A percentile compares a stretch with the other conserved stretches of the same genome.
Conservation (phyloP, 2,113 vertebrate genomes). For the Pristiophorus japonicus region DNA sequence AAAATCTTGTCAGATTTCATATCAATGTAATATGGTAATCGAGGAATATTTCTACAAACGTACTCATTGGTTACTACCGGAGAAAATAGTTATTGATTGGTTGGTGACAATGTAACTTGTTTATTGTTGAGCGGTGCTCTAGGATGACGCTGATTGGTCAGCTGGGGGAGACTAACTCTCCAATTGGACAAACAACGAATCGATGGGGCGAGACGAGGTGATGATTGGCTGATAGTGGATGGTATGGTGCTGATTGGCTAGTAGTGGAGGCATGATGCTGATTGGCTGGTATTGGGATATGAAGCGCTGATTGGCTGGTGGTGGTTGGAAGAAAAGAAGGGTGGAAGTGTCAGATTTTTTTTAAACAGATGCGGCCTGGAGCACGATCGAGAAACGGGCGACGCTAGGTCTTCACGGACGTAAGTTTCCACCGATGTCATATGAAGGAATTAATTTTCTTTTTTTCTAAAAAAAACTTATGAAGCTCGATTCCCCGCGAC, state of each 20-base stretch:
- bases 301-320: not conserved
- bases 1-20: not conserved
- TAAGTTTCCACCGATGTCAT: not conserved
- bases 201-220: not conserved
- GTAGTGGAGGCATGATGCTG: not conserved
- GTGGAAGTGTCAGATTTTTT: not conserved
- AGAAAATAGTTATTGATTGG: not conserved
- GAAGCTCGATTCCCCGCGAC: not conserved
- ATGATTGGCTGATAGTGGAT: not conserved
- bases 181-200: not conserved
- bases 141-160: not conserved
- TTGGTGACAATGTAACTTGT: not conserved
- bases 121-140: not conserved
- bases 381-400: not conserved
- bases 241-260: too few relatives aligned
- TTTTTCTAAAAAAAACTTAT: too few relatives aligned
- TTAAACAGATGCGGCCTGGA: not conserved
- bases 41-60: not conserved
- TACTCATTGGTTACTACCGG: not conserved
- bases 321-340: not conserved
- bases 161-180: not conserved
- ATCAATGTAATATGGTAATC: too few relatives aligned
- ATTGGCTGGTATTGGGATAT: not conserved
- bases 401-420: not conserved
- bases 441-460: not conserved